Base-by-base conservation (phyloP, 2,888 invertebrate genomes). In the Sinohyriopsis cumingii region DNA sequence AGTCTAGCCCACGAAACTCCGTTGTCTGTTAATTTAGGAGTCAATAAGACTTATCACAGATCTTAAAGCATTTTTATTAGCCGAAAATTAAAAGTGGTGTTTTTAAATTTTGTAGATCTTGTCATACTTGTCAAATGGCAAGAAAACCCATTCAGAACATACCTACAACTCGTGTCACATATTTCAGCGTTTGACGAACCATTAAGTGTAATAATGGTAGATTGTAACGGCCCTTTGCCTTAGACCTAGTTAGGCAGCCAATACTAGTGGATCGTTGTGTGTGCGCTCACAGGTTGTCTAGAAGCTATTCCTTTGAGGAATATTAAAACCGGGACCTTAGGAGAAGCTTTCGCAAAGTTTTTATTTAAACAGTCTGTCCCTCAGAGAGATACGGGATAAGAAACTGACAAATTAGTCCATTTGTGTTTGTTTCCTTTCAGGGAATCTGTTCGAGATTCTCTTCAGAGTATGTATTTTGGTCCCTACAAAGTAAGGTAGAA, bases 61-160 rank as follows among this genome's bases (percentile, higher is more conserved):
- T 68, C 5, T 25, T 68, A 18, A 15, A 59, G 4, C 60, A 68
- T 53, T 72, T 72, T 25, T 65, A 55, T 63, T 72, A 65, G 65
- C 68, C 68, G 7, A 53, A 54, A 20, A 33, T 68, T 33, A 56
- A 45, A 45, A 59, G 55, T 15, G 63, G 65, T 66, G 66, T 68
- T 24, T 57, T 33, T 15, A 24, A 63, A 5, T 72, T 53, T 55
- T 72, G 63, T n/a, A 62, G 25, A 24, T 60, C 67, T 5, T 71
- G 67, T 61, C 71, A 72, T 65, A 59, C 55, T 19, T 72, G 72
- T 54, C 68, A 72, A 56, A 57, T 72, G 33, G 65, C 65, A 24
- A 65, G 71, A 57, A 71, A 71, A 60, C 64, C 66, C 18, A 67
- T 64, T 59, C 67, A 71, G 33, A 55, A 28, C 12, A 68, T 71